Percentiles rank a stretch among this genome's conserved stretches.
Conservation (phyloP, 2,888 invertebrate species). For the Perithous albicinctus region DNA sequence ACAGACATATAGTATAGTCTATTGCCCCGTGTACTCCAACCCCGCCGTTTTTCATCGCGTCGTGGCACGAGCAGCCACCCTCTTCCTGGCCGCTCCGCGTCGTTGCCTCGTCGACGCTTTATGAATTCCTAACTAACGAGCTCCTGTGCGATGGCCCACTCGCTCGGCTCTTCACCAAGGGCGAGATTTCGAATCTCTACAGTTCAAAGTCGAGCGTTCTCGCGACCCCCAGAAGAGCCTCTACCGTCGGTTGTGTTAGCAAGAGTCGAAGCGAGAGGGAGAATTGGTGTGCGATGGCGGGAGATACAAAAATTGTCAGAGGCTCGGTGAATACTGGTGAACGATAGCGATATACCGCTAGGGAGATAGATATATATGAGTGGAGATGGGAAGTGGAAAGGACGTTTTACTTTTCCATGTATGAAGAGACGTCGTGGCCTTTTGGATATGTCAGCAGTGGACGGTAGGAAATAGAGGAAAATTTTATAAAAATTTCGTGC, state of each 20-base stretch:
- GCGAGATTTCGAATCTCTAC: conserved; percentile 56
- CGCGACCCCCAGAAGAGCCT: not conserved
- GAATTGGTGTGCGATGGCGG: not conserved
- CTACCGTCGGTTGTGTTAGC: not conserved
- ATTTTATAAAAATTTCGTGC: conserved; percentile 72
- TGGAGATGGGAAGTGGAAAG: conserved; percentile 21
- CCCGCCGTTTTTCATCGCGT: conserved; percentile 43
- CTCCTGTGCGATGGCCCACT: conserved; percentile 36
- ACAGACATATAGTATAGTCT: conserved; percentile 25
- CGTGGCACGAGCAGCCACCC: conserved; percentile 35
- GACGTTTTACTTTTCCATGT: conserved; percentile 24
- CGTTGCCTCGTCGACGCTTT: conserved; percentile 64
- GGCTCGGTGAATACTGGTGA: not conserved
- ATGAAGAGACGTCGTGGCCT: conserved; percentile 7
- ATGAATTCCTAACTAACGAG: conserved; percentile 71
- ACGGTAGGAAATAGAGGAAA: conserved; percentile 44
- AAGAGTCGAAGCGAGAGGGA: conserved; percentile 6
- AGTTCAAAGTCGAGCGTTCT: conserved; percentile 44
- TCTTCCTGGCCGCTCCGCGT: conserved; percentile 11
- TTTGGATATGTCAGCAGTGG: conserved; percentile 1
- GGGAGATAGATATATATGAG: conserved; percentile 7
- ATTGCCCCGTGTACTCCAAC: conserved; percentile 37
- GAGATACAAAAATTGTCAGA: not conserved
- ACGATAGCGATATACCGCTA: not conserved
- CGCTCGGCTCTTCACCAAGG: conserved; percentile 27